phyloP scores from a whole-genome alignment of 2,888 invertebrate species.

The Dynastes maya region DNA sequence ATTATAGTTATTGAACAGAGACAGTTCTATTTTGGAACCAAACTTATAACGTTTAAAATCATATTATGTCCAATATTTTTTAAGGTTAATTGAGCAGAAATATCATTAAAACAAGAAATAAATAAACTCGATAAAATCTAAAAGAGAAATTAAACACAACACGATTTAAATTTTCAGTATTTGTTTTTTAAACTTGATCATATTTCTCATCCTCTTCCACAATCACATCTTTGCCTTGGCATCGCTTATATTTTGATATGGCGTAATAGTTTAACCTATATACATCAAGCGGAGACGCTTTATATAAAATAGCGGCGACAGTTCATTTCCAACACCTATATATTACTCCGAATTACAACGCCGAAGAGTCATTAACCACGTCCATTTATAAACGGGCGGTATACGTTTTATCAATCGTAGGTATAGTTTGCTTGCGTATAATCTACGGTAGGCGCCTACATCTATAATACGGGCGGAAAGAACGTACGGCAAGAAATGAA shows the following conservation, averaged over 20 bases:
- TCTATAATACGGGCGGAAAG: slow-evolving; percentile 13
- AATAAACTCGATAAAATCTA: too few species aligned
- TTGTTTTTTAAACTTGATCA: too few species aligned
- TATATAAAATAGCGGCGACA: slow-evolving; percentile 31
- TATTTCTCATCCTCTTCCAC: too few species aligned
- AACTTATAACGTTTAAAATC: too few species aligned
- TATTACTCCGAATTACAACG: slow-evolving; percentile 32
- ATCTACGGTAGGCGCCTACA: background rate
- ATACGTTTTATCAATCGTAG: slow-evolving; percentile 32
- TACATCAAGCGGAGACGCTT: slow-evolving; percentile 2
- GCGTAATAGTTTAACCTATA: slow-evolving; percentile 28
- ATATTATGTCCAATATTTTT: too few species aligned
- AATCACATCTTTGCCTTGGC: slow-evolving; percentile 11
- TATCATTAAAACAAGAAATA: too few species aligned
- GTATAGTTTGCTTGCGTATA: slow-evolving; percentile 4
- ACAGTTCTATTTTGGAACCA: too few species aligned
- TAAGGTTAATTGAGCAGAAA: too few species aligned
- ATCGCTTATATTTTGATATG: slow-evolving; percentile 23
- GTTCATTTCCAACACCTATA: slow-evolving; percentile 37
- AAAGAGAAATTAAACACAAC: too few species aligned
- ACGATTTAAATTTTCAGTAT: too few species aligned
- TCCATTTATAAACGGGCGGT: slow-evolving; percentile 35
- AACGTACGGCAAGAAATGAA: slow-evolving; percentile 15
- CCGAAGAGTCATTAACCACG: slow-evolving; percentile 32
- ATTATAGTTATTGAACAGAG: too few species aligned